These are phyloP conservation scores for Ichneumoninae sp. DNA, from an alignment of 2,888 invertebrate genomes.

Conservation along the genomic window DNA sequence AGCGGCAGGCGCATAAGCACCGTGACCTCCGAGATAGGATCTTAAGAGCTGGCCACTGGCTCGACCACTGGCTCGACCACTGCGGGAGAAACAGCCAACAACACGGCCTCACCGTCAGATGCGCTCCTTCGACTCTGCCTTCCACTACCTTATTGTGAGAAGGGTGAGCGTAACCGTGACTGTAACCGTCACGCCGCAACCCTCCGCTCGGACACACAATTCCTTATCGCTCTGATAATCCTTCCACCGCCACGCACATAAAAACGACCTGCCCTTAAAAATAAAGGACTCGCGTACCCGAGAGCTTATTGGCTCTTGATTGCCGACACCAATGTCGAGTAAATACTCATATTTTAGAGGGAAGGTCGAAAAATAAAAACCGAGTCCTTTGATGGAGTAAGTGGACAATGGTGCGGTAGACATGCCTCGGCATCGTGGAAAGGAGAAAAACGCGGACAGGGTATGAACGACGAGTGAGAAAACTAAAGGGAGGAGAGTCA, in stretches of 20 bases:
- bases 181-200: conserved; percentile 79
- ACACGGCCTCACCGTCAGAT: conserved; percentile 78
- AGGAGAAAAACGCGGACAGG: conserved; percentile 32
- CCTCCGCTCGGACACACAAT: conserved; percentile 57
- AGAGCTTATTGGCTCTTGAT: not conserved
- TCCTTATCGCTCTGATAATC: conserved; percentile 66
- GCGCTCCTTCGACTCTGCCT: conserved; percentile 68
- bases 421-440: conserved; percentile 17
- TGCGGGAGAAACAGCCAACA: conserved; percentile 57
- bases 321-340: not conserved
- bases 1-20: conserved; percentile 82
- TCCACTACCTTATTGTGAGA: conserved; percentile 61
- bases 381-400: conserved; percentile 14
- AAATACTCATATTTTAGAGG: not conserved
- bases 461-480: conserved; percentile 31
- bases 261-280: conserved; percentile 17
- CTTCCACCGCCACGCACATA: conserved; percentile 38
- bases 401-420: conserved; percentile 38
- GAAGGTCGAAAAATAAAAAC: not conserved
- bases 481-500: conserved; percentile 65
- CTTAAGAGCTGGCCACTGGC: conserved; percentile 75
- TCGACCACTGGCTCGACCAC: conserved; percentile 65
- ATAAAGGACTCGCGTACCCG: conserved; percentile 1
- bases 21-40: conserved; percentile 84
- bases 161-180: conserved; percentile 78